Evolutionary conservation across 2,888 invertebrate genomes (phyloP).

Genomic region (Ceraclea dissimilis): DNA sequence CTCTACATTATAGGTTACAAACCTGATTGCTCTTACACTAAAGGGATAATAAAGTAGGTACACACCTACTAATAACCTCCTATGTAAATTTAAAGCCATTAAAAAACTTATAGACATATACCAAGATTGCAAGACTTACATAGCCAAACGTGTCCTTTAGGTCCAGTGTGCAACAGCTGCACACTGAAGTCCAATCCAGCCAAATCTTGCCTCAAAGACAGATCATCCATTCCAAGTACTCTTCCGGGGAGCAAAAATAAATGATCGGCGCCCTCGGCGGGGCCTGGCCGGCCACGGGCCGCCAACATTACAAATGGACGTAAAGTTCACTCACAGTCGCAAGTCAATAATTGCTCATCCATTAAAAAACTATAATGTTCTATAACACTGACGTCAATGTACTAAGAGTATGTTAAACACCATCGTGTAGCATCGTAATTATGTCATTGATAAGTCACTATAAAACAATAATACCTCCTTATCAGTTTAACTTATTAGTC

Average conservation of each 20-base stretch:
- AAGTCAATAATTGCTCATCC: background rate
- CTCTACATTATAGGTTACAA: too few relatives aligned
- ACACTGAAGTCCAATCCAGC: constrained; percentile 49
- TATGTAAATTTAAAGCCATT: too few relatives aligned
- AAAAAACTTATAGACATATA: too few relatives aligned
- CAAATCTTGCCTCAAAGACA: constrained; percentile 46
- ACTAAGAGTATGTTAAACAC: too few relatives aligned
- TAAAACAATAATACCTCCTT: background rate
- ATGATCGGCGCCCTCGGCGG: constrained; percentile 48
- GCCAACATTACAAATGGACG: constrained; percentile 28
- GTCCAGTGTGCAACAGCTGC: constrained; percentile 46
- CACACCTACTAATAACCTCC: too few relatives aligned
- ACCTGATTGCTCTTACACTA: too few relatives aligned
- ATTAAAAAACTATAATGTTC: background rate
- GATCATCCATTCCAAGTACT: constrained; percentile 48
- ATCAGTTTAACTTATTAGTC: background rate
- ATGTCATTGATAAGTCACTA: too few relatives aligned
- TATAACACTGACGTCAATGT: constrained; percentile 1
- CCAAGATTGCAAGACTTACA: too few relatives aligned
- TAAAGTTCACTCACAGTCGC: background rate
- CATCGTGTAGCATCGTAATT: too few relatives aligned
- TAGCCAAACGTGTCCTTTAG: constrained; percentile 51
- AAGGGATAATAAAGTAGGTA: too few relatives aligned
- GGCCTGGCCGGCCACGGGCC: constrained; percentile 35
- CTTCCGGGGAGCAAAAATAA: constrained; percentile 48